phyloP scores from a whole-genome alignment of 2,113 vertebrate species.

The Channa maculata region DNA sequence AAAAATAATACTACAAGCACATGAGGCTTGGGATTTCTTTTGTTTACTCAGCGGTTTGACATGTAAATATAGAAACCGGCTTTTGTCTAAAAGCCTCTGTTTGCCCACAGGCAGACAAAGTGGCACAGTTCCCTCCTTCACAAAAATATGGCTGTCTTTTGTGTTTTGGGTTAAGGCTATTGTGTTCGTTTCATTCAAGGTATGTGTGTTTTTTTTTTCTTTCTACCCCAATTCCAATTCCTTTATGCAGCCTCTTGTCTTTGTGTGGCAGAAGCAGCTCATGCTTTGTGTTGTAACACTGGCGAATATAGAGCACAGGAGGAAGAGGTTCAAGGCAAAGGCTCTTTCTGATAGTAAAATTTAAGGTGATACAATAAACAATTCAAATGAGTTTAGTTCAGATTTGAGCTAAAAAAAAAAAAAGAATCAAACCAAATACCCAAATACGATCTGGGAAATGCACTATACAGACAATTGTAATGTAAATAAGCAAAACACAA shows the following conservation, averaged over 20 bases:
- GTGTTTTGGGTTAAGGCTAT: constrained; percentile 58
- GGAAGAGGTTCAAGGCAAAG: constrained; percentile 44
- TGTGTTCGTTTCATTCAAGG: constrained; percentile 50
- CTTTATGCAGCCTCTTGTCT: constrained; percentile 65
- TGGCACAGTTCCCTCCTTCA: constrained; percentile 39
- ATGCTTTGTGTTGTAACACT: constrained; percentile 54
- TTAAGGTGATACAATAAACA: constrained; percentile 27
- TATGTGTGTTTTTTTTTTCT: constrained; percentile 1
- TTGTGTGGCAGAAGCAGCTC: constrained; percentile 54
- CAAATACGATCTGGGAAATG: not conserved
- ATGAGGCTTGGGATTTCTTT: not conserved
- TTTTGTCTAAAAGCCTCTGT: constrained; percentile 39
- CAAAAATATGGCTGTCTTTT: constrained; percentile 58
- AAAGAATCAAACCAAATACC: too few species aligned
- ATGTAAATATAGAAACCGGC: constrained; percentile 44
- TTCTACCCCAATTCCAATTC: constrained; percentile 26
- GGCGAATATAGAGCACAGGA: constrained; percentile 39
- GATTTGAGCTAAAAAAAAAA: not conserved
- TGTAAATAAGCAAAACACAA: not conserved
- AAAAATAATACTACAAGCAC: not conserved
- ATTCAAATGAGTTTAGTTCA: constrained; percentile 24
- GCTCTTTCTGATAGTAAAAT: constrained; percentile 49
- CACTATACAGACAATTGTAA: not conserved
- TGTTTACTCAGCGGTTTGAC: constrained; percentile 25
- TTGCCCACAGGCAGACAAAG: constrained; percentile 17